phyloP scores from a whole-genome alignment of 2,113 vertebrate species.

The Nestor notabilis region DNA sequence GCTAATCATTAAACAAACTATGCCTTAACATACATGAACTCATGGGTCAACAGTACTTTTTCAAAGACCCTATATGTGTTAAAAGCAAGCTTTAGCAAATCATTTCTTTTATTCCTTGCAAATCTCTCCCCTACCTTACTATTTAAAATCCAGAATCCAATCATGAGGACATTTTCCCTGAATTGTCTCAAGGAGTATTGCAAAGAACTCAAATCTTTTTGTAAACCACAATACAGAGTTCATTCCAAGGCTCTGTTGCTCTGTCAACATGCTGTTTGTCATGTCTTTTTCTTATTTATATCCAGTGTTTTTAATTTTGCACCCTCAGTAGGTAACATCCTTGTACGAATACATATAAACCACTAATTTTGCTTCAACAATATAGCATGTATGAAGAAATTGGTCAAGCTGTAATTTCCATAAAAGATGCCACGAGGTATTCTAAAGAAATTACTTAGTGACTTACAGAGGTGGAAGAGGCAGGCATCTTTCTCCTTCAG shows the following conservation, averaged over 20 bases:
- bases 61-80: not conserved
- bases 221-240: not conserved
- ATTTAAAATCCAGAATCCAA: not conserved
- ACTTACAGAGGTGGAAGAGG: not conserved
- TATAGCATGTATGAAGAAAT: not conserved
- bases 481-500: not conserved
- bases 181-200: not conserved
- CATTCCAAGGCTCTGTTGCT: not conserved
- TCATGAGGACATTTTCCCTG: not conserved
- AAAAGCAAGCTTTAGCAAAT: not conserved
- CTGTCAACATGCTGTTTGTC: not conserved
- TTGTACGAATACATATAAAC: not conserved
- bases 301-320: not conserved
- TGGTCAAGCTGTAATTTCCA: not conserved
- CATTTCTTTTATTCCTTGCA: not conserved
- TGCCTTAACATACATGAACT: not conserved
- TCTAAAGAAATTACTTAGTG: not conserved
- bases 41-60: not conserved
- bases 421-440: not conserved
- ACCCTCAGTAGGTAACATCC: not conserved
- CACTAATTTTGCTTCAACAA: not conserved
- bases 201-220: not conserved
- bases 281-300: not conserved
- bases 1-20: constrained; percentile 23
- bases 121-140: not conserved